Evolutionary conservation across 1,140 invertebrate genomes (phyloP).

Genomic region (Drosophila gunungcola): DNA sequence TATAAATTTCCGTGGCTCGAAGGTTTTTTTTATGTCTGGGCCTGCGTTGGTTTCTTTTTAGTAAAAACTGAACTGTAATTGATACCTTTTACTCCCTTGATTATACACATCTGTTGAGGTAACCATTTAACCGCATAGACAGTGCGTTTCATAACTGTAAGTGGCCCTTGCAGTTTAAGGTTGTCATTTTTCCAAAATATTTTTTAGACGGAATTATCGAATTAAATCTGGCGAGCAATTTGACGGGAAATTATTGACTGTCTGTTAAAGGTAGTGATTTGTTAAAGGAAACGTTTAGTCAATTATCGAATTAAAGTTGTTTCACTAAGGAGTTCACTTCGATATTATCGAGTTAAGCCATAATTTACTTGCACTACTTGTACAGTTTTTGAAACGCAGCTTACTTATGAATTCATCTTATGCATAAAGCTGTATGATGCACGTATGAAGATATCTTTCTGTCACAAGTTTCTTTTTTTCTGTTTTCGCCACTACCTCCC

Average conservation of each 20-base stretch:
- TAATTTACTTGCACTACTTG: not conserved
- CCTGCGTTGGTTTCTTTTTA: not conserved
- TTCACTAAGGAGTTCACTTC: not conserved
- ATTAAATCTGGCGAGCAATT: constrained; percentile 5
- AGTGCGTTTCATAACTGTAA: constrained; percentile 40
- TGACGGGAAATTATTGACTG: not conserved
- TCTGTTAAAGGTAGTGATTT: not conserved
- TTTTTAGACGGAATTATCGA: constrained; percentile 7
- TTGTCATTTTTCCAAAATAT: constrained; percentile 2
- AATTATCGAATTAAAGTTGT: constrained; percentile 3
- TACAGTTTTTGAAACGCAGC: not conserved
- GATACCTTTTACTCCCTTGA: constrained; percentile 44
- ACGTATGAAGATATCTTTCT: constrained; percentile 43
- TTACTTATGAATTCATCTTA: not conserved
- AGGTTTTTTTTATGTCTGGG: constrained; percentile 2
- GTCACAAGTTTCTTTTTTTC: constrained; percentile 48
- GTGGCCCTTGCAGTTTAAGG: not conserved
- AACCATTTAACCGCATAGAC: constrained; percentile 29
- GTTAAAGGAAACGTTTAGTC: not conserved
- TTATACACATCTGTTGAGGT: constrained; percentile 27
- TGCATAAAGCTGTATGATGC: constrained; percentile 32
- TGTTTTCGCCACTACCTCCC: constrained; percentile 11
- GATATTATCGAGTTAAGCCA: constrained; percentile 9
- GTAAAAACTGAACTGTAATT: constrained; percentile 21
- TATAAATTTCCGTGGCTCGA: constrained; percentile 31